Percentiles rank a stretch among this genome's conserved stretches.
phyloP scores from a whole-genome alignment of 1,140 invertebrate genomes.

The Trichogramma pretiosum region DNA sequence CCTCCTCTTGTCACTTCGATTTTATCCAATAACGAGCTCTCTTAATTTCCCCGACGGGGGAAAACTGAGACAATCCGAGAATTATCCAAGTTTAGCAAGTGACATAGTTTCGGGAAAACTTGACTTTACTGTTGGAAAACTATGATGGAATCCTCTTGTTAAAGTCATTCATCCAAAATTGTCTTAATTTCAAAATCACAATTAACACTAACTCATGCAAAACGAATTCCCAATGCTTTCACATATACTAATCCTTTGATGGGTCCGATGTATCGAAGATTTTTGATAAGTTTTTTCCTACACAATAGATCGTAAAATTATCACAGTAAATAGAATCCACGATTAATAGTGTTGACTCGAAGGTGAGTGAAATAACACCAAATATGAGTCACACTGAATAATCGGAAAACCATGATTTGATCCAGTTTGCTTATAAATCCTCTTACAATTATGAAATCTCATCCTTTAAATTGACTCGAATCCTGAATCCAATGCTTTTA shows the following conservation, averaged over 20 bases:
- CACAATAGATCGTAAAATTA: no score
- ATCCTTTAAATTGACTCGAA: constrained; percentile 10
- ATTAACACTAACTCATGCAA: constrained; percentile 12
- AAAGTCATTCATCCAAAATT: constrained; percentile 4
- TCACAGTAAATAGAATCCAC: no score
- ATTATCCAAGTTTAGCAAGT: constrained; percentile 12
- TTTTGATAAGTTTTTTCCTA: no score
- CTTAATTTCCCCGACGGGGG: constrained; percentile 11
- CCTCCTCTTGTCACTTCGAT: constrained; percentile 11
- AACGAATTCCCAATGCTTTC: constrained; percentile 19
- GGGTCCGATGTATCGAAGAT: no score
- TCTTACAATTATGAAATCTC: constrained; percentile 14
- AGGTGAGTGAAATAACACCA: no score
- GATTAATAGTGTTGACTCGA: no score
- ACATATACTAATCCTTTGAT: no score
- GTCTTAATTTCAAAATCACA: constrained; percentile 7
- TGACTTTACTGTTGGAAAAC: no score
- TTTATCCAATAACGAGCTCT: no score
- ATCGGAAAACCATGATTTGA: no score
- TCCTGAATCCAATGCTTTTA: constrained; percentile 17
- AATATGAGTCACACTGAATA: no score
- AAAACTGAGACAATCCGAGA: constrained; percentile 8
- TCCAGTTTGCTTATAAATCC: constrained; percentile 22
- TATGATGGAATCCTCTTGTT: constrained; percentile 17
- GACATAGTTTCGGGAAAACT: no score